Conservation (phyloP, 2,113 vertebrate genomes). For the Limnothrissa miodon region DNA sequence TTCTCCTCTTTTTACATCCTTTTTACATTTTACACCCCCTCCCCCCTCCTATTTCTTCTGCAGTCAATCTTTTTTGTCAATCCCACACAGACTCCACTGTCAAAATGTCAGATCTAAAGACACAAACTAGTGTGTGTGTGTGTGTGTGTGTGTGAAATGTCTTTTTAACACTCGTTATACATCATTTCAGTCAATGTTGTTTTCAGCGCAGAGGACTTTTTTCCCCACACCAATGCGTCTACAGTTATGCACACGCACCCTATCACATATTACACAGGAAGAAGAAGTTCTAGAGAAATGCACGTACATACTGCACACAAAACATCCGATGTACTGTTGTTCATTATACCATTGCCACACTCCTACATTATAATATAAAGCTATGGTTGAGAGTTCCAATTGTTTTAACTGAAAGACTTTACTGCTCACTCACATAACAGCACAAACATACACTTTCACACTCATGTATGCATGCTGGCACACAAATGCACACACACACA, state of each 20-base stretch:
- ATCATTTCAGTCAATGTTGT: too few relatives aligned
- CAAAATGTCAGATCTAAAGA: not conserved
- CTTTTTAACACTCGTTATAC: too few relatives aligned
- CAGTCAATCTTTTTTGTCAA: not conserved
- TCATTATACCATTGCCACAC: too few relatives aligned
- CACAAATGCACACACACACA: slow-evolving; percentile 7
- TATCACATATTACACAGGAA: not conserved
- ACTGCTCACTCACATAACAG: not conserved
- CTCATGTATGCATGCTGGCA: not conserved
- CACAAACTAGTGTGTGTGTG: too few relatives aligned
- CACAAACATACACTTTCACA: not conserved
- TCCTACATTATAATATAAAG: too few relatives aligned
- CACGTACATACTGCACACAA: not conserved
- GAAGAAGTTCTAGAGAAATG: not conserved
- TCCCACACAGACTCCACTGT: not conserved
- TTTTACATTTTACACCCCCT: too few relatives aligned
- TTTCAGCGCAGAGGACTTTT: not conserved
- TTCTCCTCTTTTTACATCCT: not conserved
- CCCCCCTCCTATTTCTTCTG: not conserved
- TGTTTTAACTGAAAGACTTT: too few relatives aligned
- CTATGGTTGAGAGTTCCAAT: too few relatives aligned
- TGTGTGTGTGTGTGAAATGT: too few relatives aligned
- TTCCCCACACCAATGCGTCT: not conserved
- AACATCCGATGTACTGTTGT: not conserved
- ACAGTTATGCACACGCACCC: not conserved